Base-by-base conservation (phyloP, 2,113 vertebrate genomes). In the Meleagris gallopavo region DNA sequence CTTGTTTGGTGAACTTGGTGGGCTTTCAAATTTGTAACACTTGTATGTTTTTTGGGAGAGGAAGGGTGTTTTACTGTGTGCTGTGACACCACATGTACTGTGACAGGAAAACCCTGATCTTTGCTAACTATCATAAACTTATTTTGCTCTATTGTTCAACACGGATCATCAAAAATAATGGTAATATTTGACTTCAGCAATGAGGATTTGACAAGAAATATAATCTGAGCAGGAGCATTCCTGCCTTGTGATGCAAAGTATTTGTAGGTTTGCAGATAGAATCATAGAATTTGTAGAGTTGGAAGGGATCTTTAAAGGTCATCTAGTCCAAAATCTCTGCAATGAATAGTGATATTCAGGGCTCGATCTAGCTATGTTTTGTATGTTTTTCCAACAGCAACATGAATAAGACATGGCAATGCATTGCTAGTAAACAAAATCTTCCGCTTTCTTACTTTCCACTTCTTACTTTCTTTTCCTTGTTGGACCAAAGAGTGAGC, bases 361-460 rank as follows among this genome's bases (percentile, higher is more conserved):
- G 24, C 48, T 24, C 22, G 11, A 50, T 58, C 24, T 58, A 46
- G 46, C 13, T n/a, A 11, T 30, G 20, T 27, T 30, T 43, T 62
- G 60, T 62, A 36, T 62, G 10, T 11, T 7, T 62, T 66, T 78
- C 76, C 88, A 54, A 86, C 86, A 92, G 62, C 80, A 34, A 54
- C 54, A 27, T 75, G 78, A 38, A 34, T 82, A 86, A 43, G 21
- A 43, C 65, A 71, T 58, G 76, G 67, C 79, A 40, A 50, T 61
- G 46, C 71, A 89, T 91, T 94, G 84, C 93, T 80, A 52, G 43
- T 46, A 81, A 75, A 86, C 76, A 88, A 94, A 92, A 76, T 85
- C 55, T 60, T 81, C 36, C 50, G 55, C 78, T 88, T 81, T 43
- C 41, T 43, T 43, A 43, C 41, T 43, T 43, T 43, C 41, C 41